Percentiles rank a stretch among this genome's conserved stretches.
These are phyloP conservation scores for Pissodes strobi DNA, from an alignment of 1,140 invertebrate species.

Conservation along the genomic window DNA sequence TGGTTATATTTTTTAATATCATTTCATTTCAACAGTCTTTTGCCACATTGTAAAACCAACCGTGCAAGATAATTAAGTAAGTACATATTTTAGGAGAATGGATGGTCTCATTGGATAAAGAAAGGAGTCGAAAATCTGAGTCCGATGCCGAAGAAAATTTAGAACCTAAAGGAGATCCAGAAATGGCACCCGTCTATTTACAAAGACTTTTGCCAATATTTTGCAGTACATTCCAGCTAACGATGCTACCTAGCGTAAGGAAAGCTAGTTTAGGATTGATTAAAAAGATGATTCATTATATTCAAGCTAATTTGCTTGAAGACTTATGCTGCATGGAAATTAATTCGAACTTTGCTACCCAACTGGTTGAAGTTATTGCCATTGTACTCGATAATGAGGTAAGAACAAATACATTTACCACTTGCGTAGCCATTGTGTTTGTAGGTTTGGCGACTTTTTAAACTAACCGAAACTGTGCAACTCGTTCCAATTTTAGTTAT, in stretches of 20 bases:
- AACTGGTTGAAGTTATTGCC: conserved; percentile 90
- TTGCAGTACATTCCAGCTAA: conserved; percentile 91
- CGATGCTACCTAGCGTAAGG: conserved; percentile 88
- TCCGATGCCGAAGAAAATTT: conserved; percentile 64
- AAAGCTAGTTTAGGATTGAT: conserved; percentile 94
- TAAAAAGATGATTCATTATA: conserved; percentile 96
- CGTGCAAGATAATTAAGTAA: too few species aligned
- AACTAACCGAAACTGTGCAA: too few species aligned
- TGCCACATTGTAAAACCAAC: too few species aligned
- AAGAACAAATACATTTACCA: conserved; percentile 33
- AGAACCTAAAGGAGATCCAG: conserved; percentile 91
- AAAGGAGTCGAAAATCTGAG: conserved; percentile 58
- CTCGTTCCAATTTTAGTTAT: too few species aligned
- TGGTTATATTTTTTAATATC: too few species aligned
- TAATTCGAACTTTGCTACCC: conserved; percentile 75
- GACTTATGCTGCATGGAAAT: conserved; percentile 70
- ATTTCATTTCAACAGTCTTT: too few species aligned
- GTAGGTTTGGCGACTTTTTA: too few species aligned
- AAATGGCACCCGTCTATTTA: conserved; percentile 93
- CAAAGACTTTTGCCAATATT: conserved; percentile 89
- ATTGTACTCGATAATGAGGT: conserved; percentile 93
- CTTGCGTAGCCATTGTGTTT: too few species aligned
- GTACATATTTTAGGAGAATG: conserved; percentile 76
- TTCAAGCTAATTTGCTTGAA: conserved; percentile 70
- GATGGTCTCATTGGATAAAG: conserved; percentile 76